Evolutionary conservation across 2,113 vertebrate genomes (phyloP).

Genomic region (Mastomys natalensis): DNA sequence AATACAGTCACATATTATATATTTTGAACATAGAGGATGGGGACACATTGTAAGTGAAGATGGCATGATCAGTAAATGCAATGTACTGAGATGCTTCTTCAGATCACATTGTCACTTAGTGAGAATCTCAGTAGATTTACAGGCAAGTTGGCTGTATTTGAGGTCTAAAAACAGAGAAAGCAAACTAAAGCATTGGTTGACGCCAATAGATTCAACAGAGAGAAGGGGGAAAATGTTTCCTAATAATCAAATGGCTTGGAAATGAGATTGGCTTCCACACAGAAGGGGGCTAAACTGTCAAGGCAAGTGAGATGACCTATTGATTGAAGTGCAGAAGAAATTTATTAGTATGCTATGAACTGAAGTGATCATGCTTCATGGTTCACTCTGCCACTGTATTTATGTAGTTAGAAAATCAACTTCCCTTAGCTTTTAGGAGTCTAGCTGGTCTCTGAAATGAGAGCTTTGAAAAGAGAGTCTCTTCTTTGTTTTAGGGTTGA

Average conservation of each 20-base stretch:
- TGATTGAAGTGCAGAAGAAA: background rate
- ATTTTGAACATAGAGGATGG: background rate
- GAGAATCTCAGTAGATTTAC: background rate
- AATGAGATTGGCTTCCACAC: background rate
- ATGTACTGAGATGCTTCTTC: too few species aligned
- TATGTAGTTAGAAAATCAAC: background rate
- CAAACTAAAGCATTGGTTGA: background rate
- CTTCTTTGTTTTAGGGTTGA: background rate
- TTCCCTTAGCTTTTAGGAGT: background rate
- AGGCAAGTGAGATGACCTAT: background rate
- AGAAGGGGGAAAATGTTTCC: fast-evolving
- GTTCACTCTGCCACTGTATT: background rate
- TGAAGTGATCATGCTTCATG: background rate
- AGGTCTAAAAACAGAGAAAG: background rate
- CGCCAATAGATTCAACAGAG: background rate
- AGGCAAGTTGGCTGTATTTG: background rate
- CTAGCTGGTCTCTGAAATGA: background rate
- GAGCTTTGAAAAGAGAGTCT: background rate
- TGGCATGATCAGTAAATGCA: background rate
- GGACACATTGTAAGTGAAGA: background rate
- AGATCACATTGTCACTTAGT: too few species aligned
- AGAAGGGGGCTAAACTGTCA: background rate
- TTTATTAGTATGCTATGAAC: background rate
- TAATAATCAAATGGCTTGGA: background rate
- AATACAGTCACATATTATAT: background rate